Conservation (phyloP, 1,140 invertebrate genomes). For the Subanguina moxae region DNA sequence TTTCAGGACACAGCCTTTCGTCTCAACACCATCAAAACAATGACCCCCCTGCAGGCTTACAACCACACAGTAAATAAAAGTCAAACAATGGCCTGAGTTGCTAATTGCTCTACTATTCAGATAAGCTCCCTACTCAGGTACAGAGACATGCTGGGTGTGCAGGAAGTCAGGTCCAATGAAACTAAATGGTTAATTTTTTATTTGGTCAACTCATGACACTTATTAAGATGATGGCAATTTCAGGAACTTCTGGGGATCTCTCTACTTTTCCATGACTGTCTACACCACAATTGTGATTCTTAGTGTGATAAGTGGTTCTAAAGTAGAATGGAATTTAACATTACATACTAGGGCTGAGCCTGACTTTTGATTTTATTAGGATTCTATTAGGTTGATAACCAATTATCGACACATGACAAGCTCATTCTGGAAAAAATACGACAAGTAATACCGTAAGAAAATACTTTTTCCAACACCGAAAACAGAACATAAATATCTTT, state of each 20-base stretch:
- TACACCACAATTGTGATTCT: constrained; percentile 42
- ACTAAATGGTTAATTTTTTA: constrained; percentile 39
- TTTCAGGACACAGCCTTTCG: constrained; percentile 43
- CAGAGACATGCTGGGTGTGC: constrained; percentile 33
- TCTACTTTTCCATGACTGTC: constrained; percentile 42
- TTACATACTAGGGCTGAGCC: too few species aligned
- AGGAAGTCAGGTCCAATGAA: constrained; percentile 30
- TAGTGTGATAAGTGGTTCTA: too few species aligned
- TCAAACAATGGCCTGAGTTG: neutral
- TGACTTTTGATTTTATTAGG: too few species aligned
- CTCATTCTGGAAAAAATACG: too few species aligned
- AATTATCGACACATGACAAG: too few species aligned
- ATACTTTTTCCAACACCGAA: too few species aligned
- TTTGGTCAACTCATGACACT: neutral
- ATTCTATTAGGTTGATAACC: too few species aligned
- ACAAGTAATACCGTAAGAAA: too few species aligned
- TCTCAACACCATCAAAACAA: constrained; percentile 44
- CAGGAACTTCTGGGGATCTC: constrained; percentile 27
- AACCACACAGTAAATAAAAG: constrained; percentile 32
- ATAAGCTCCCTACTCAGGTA: constrained; percentile 34
- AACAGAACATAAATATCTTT: too few species aligned
- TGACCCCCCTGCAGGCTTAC: constrained; percentile 42
- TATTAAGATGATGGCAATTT: neutral
- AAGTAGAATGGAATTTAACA: too few species aligned
- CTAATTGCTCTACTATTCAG: neutral